Conservation (phyloP, 92 coral and sea anemone genomes). For the Umimayanthus kanabou region DNA sequence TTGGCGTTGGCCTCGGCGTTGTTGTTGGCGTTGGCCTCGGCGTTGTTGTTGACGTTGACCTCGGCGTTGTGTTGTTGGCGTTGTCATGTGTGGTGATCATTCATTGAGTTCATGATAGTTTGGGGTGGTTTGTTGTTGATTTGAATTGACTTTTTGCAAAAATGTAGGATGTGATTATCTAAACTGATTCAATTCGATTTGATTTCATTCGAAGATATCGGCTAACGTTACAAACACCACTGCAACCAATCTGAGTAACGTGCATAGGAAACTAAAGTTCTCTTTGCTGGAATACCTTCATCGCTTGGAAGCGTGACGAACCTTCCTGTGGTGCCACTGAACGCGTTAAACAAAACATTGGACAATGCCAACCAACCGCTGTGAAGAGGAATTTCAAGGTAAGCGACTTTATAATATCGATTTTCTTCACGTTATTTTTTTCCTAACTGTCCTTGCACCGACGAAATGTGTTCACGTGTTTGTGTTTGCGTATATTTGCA, state of each 20-base stretch:
- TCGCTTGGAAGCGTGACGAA: too few relatives aligned
- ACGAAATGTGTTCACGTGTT: background rate
- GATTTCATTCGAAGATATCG: background rate
- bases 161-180: too few relatives aligned
- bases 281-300: background rate
- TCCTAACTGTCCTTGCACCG: background rate
- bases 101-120: too few relatives aligned
- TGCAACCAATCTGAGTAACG: background rate
- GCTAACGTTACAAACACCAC: background rate
- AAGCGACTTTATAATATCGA: background rate
- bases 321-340: background rate
- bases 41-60: too few relatives aligned
- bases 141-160: too few relatives aligned
- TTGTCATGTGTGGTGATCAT: too few relatives aligned
- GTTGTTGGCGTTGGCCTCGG: too few relatives aligned
- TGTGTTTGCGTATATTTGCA: background rate
- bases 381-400: conserved; percentile 4
- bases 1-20: too few relatives aligned
- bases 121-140: too few relatives aligned
- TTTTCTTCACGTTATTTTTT: background rate
- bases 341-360: too few relatives aligned
- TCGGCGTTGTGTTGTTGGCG: too few relatives aligned
- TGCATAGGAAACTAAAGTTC: background rate
- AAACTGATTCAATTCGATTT: too few relatives aligned
- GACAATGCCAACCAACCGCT: background rate